Evolutionary conservation across 2,113 vertebrate genomes (phyloP).

Genomic region (Tetraodon nigroviridis): DNA sequence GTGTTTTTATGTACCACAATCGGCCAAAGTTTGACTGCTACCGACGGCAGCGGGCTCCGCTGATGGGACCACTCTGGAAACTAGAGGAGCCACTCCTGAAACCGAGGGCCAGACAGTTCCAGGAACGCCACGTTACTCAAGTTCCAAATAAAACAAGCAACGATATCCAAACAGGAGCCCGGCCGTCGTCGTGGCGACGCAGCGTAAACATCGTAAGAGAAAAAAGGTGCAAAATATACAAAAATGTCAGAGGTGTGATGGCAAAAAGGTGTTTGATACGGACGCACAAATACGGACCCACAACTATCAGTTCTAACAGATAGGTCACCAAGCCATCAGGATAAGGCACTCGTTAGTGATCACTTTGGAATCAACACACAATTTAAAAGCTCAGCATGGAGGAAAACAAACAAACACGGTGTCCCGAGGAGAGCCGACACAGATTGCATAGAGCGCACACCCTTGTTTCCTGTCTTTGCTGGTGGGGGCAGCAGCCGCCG

Average conservation of each 20-base stretch:
- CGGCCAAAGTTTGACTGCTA: slow-evolving; percentile 36
- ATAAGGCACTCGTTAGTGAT: slow-evolving; percentile 63
- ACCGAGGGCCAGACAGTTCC: neutral
- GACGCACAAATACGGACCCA: neutral
- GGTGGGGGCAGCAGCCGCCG: neutral
- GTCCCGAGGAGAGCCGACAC: slow-evolving; percentile 43
- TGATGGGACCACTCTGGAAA: too few species aligned
- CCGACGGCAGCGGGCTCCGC: neutral
- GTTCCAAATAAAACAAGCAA: neutral
- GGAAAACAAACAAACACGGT: slow-evolving; percentile 22
- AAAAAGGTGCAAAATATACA: slow-evolving; percentile 78
- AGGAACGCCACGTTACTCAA: neutral
- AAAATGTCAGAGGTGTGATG: slow-evolving; percentile 22
- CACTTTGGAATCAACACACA: slow-evolving; percentile 28
- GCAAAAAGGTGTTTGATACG: slow-evolving; percentile 11
- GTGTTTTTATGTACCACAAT: slow-evolving; percentile 58
- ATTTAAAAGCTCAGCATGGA: slow-evolving; percentile 19
- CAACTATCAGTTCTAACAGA: neutral
- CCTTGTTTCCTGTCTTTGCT: slow-evolving; percentile 28
- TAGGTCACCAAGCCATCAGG: slow-evolving; percentile 3
- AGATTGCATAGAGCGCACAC: slow-evolving; percentile 62
- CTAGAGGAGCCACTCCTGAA: too few species aligned
- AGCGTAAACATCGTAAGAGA: slow-evolving; percentile 59
- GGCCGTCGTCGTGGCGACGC: slow-evolving; percentile 29
- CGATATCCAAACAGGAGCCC: slow-evolving; percentile 8